Evolutionary conservation across 53 echinoderm and acorn worm species (phyloP).

Genomic region (Echinometra lucunter): DNA sequence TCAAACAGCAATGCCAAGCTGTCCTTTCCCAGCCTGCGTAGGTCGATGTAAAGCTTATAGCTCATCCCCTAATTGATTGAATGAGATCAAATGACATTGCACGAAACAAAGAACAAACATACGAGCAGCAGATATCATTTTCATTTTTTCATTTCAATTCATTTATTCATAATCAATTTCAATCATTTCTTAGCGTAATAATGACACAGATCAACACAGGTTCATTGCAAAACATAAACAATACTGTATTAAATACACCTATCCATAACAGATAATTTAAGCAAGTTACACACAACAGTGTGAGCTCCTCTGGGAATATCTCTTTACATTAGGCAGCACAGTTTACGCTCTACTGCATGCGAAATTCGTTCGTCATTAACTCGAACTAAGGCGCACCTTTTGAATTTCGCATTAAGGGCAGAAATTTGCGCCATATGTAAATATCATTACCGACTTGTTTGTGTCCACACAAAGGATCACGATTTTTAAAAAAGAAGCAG

Average conservation of each 20-base stretch:
- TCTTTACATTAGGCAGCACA: background rate
- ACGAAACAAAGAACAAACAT: background rate
- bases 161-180: conserved; percentile 57
- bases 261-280: conserved; percentile 63
- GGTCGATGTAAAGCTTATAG: no score
- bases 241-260: conserved; percentile 68
- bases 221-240: conserved; percentile 67
- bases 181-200: conserved; percentile 58
- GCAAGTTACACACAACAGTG: conserved; percentile 35
- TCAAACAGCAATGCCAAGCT: no score
- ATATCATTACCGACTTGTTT: background rate
- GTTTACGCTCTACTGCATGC: background rate
- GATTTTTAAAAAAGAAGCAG: background rate
- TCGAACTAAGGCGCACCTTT: background rate
- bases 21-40: no score
- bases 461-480: conserved; percentile 64
- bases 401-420: background rate
- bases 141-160: conserved; percentile 57
- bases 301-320: background rate
- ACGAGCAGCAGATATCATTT: background rate
- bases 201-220: conserved; percentile 46
- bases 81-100: background rate
- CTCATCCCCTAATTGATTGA: background rate
- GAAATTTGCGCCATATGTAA: conserved; percentile 1
- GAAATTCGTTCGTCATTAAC: background rate